Conservation (phyloP, 92 coral and sea anemone genomes). For the Porites evermanni region DNA sequence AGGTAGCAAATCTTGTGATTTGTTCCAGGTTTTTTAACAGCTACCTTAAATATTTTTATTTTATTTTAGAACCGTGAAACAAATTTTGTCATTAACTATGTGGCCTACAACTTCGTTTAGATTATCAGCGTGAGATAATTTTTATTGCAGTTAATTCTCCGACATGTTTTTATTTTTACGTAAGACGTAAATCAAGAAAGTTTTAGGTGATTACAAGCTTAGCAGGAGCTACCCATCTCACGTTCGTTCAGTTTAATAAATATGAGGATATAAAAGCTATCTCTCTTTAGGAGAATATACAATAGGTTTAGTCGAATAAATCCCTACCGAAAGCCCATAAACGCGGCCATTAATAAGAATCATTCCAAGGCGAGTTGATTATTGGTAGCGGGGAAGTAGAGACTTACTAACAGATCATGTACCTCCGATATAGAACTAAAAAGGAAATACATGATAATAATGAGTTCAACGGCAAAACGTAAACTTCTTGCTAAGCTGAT, state of each 20-base stretch:
- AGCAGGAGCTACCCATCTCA: not conserved
- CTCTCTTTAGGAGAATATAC: not conserved
- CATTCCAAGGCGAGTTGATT: not conserved
- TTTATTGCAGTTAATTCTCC: not conserved
- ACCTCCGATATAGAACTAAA: not conserved
- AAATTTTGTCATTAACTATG: too few relatives aligned
- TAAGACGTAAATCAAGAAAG: not conserved
- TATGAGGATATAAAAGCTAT: not conserved
- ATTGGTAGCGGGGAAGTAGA: slow-evolving; percentile 2
- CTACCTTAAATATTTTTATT: too few relatives aligned
- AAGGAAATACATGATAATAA: not conserved
- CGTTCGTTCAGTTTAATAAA: not conserved
- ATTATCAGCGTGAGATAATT: not conserved
- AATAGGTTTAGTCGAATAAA: not conserved
- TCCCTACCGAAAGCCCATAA: not conserved
- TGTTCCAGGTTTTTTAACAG: not conserved
- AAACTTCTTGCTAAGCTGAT: not conserved
- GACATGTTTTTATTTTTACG: not conserved
- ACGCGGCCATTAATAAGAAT: not conserved
- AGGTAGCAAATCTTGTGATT: not conserved
- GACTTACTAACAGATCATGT: not conserved
- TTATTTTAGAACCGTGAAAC: not conserved
- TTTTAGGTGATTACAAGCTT: not conserved
- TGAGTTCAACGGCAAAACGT: too few relatives aligned
- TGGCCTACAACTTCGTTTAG: not conserved